Evolutionary conservation across 2,888 invertebrate genomes (phyloP), one percentile per base, ranked within the genome.

Genomic region (Athalia circularis): DNA sequence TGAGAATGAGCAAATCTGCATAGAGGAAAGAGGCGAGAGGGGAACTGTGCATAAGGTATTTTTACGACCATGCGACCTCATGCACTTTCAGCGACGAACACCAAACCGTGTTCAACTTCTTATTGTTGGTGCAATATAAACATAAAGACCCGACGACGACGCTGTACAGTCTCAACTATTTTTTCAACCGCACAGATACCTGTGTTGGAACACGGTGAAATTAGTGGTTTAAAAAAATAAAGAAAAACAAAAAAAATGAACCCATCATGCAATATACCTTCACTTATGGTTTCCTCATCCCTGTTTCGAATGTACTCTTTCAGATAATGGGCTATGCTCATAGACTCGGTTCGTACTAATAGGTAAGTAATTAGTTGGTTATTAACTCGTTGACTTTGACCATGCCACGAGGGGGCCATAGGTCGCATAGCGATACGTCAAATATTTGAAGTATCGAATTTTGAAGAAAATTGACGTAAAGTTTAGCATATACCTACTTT

Each of bases 371-470:
- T 75, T 75, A 75, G 61, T 45, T 62, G 62, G 75, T 75, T 62
- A 75, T 75, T 75, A 75, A 75, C 75, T 75, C 75, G 75, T 75
- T 62, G 50, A 75, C 48, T 75, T 64, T 75, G 75, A 64, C 64
- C 64, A n/a, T 48, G 29, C 54, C n/a, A 52, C 3, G 62, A 64
- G 50, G 72, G 13, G 75, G 48, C 62, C 50, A 64, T 59, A 64
- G 75, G 75, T 62, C 75, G 47, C 8, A 75, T 11, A 75, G 64
- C 62, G 11, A 75, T 75, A 75, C 75, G 75, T 75, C 75, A 75
- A 52, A 48, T 29, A n/a, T 62, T 11, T 7, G 45, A 62, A 62
- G 62, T 75, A 13, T 29, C 29, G 29, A 29, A 29, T 29, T 62
- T 48, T 15, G 29, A 57, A 75, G 61, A 64, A 62, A 62, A 75